Base-by-base conservation (phyloP, 1,140 invertebrate genomes). In the Microplitis mediator region DNA sequence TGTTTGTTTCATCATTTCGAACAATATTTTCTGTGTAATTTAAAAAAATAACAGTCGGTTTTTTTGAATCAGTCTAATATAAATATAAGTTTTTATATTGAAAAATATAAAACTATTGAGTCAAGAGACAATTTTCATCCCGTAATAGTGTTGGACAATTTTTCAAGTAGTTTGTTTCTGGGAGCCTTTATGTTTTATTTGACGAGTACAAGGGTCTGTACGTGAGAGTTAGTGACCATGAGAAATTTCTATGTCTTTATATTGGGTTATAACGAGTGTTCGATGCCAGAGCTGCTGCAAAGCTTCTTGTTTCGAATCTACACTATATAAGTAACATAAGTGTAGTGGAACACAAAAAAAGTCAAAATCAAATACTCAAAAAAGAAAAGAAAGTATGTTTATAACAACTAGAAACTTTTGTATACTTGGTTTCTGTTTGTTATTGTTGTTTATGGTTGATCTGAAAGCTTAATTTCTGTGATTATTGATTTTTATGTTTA, bases 251-350 rank as follows among this genome's bases (percentile, higher is more conserved):
- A 54, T 8, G 4, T 54, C 16, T 54, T 54, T 54, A 45, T 45
- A 45, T 45, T 45, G 74, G 71, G 76, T 73, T 81, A 80, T 85
- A 86, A 85, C 79, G 83, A 85, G 76, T 78, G 78, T 72, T 79
- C 81, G 82, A 82, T 84, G 80, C 79, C 72, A 69, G 81, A 73
- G 82, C 74, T 6, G 6, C 39, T 45, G 8, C 5, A 45, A 45
- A 45, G 39, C 39, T 84, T 85, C 83, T 82, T 84, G 80, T 85
- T 86, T 85, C 81, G 81, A 69, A 71, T 79, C 63, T 63, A 71
- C 69, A 76, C 81, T 81, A 78, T 78, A 79, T 45, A 61, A 39
- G 32, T 63, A 36, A 36, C 52, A 66, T 31, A 39, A 31, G n/a
- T n/a, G 16, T 16, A 8, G 39, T 54, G 35, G 51, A 52, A 31